phyloP scores from a whole-genome alignment of 2,113 vertebrate genomes.

The Dinomys branickii region DNA sequence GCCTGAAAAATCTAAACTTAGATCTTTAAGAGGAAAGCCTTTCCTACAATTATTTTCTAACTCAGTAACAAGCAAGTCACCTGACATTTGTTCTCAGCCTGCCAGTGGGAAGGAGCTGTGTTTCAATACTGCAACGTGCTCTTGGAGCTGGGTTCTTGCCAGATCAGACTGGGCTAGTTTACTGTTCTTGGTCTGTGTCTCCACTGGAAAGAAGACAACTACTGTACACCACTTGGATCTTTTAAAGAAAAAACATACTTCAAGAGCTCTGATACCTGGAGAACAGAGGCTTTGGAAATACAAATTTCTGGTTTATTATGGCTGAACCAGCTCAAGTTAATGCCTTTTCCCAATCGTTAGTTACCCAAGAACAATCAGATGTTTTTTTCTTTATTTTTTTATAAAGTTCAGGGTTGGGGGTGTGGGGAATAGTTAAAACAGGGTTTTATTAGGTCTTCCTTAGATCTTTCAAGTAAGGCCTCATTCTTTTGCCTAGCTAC shows the following conservation, averaged over 20 bases:
- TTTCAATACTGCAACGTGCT: background rate
- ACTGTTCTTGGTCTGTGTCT: constrained; percentile 16
- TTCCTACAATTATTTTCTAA: constrained; percentile 46
- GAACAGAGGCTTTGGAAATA: background rate
- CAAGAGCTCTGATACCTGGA: background rate
- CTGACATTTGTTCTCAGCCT: background rate
- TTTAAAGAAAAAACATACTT: background rate
- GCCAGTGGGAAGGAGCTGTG: background rate
- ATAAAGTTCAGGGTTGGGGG: background rate
- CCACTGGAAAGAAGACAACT: constrained; percentile 1
- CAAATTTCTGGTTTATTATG: background rate
- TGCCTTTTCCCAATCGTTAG: background rate
- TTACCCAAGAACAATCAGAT: constrained; percentile 13
- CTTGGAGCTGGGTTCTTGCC: background rate
- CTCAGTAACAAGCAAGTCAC: background rate
- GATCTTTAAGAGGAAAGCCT: constrained; percentile 22
- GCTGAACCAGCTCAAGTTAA: background rate
- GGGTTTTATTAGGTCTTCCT: background rate
- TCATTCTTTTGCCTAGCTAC: too few relatives aligned
- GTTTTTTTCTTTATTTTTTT: background rate
- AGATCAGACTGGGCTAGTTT: background rate
- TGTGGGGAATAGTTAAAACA: background rate
- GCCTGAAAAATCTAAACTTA: constrained; percentile 26
- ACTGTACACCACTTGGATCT: background rate
- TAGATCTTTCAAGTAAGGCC: background rate